Conservation (phyloP, 2,113 vertebrate species). For the Eptesicus fuscus region DNA sequence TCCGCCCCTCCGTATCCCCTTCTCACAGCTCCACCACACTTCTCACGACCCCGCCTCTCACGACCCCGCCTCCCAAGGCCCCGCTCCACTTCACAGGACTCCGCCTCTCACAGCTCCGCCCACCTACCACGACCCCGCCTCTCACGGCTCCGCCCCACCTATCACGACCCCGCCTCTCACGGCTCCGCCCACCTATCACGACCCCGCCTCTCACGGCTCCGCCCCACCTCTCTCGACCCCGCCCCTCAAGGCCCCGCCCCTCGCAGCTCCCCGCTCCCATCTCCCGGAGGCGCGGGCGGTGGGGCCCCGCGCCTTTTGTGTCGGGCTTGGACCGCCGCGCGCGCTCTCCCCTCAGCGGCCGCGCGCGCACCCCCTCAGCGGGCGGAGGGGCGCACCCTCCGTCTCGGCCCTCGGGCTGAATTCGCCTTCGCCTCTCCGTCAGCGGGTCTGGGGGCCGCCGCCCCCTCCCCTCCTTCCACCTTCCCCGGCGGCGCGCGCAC, state of each 20-base stretch:
- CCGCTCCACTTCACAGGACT: too few relatives aligned
- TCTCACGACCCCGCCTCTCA: too few relatives aligned
- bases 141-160: too few relatives aligned
- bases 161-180: too few relatives aligned
- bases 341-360: not conserved
- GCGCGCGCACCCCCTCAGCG: not conserved
- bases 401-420: not conserved
- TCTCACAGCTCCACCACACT: not conserved
- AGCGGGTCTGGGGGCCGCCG: not conserved
- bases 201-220: not conserved
- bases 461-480: not conserved
- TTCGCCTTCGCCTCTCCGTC: not conserved
- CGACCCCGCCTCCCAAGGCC: too few relatives aligned
- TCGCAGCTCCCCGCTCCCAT: not conserved
- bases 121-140: too few relatives aligned
- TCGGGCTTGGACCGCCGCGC: not conserved
- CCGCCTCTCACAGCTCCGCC: not conserved
- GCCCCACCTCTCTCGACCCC: not conserved
- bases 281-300: not conserved
- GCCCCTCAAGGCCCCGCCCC: not conserved
- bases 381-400: not conserved
- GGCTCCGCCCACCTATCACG: too few relatives aligned
- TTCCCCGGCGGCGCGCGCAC: conserved; percentile 31
- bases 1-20: not conserved
- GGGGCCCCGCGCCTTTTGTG: conserved; percentile 72